Conservation (phyloP, 2,888 invertebrate genomes). For the Geophilus truncorum region DNA sequence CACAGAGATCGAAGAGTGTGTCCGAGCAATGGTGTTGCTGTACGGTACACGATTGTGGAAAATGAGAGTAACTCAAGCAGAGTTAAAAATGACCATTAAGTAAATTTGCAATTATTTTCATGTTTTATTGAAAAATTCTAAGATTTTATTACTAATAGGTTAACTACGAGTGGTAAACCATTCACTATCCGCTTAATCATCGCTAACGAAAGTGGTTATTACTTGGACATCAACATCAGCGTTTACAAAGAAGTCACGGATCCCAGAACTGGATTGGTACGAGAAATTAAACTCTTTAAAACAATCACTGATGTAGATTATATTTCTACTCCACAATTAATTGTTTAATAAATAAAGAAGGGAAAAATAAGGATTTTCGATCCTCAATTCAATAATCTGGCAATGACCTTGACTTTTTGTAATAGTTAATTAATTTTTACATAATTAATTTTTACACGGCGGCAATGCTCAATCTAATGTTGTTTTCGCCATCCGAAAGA, state of each 20-base stretch:
- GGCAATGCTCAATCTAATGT: no score
- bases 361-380: no score
- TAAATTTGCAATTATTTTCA: no score
- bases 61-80: conserved; percentile 90
- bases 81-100: conserved; percentile 84
- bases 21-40: conserved; percentile 90
- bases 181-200: conserved; percentile 85
- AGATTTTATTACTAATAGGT: conserved; percentile 49
- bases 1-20: conserved; percentile 87
- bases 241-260: conserved; percentile 89
- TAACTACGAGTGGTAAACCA: conserved; percentile 71
- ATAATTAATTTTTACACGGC: no score
- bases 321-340: no score
- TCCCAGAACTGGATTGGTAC: conserved; percentile 70
- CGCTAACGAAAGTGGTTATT: conserved; percentile 95
- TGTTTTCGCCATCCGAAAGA: no score
- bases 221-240: conserved; percentile 86
- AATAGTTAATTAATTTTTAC: no score
- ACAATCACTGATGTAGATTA: no score
- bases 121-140: neutral
- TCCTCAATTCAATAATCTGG: no score
- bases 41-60: conserved; percentile 96
- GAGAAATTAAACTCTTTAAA: conserved; percentile 43
- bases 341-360: no score
- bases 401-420: no score